Percentiles rank a stretch among this genome's conserved stretches.
Evolutionary conservation across 2,113 vertebrate genomes (phyloP).

Genomic region (Empidonax alnorum): DNA sequence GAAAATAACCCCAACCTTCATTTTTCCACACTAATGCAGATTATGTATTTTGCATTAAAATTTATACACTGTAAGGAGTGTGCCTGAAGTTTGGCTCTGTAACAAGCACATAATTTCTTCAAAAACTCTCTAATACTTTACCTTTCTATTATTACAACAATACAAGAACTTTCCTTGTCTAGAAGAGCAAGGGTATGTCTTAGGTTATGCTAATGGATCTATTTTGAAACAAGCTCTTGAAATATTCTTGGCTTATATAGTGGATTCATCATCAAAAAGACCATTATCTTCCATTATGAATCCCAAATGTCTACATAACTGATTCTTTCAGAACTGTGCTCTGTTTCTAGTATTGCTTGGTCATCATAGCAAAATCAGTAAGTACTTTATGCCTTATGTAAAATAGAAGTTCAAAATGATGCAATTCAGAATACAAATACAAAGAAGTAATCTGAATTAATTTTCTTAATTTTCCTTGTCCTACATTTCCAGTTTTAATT

Average conservation of each 20-base stretch:
- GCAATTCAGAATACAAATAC: neutral
- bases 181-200: neutral
- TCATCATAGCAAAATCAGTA: constrained; percentile 42
- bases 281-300: constrained; percentile 47
- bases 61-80: neutral
- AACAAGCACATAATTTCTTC: neutral
- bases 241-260: constrained; percentile 45
- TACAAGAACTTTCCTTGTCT: constrained; percentile 3
- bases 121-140: neutral
- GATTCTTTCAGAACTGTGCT: constrained; percentile 25
- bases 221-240: constrained; percentile 34
- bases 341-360: constrained; percentile 35
- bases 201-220: constrained; percentile 26
- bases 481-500: neutral
- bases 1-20: neutral
- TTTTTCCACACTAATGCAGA: neutral
- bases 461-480: neutral
- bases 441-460: neutral
- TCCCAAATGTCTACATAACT: constrained; percentile 10
- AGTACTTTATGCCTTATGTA: neutral
- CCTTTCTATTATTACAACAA: neutral
- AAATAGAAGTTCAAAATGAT: neutral
- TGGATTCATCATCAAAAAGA: constrained; percentile 51
- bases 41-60: neutral
- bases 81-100: neutral